A percentile compares a stretch with the other conserved stretches of the same genome.
Evolutionary conservation across 2,113 vertebrate species (phyloP).

Genomic region (Fregetta grallaria): DNA sequence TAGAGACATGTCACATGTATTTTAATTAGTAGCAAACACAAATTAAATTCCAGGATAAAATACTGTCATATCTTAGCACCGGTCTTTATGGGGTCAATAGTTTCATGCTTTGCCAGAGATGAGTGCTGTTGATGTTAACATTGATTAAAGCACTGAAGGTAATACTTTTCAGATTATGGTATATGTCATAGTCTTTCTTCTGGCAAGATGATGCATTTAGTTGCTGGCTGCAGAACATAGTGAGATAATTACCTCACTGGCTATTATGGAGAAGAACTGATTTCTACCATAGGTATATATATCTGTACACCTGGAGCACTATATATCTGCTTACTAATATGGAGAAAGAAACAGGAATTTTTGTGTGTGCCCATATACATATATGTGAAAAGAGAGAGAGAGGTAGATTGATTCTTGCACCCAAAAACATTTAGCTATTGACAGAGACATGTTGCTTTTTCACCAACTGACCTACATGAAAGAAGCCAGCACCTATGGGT

Average conservation of each 20-base stretch:
- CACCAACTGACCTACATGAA: neutral
- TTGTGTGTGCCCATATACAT: neutral
- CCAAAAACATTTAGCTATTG: neutral
- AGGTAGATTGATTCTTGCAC: neutral
- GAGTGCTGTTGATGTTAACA: constrained; percentile 28
- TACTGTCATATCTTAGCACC: constrained; percentile 1
- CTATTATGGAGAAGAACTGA: constrained; percentile 8
- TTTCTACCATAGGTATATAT: neutral
- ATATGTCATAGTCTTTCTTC: constrained; percentile 24
- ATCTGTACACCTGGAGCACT: neutral
- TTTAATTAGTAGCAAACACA: constrained; percentile 73
- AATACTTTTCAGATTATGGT: constrained; percentile 41
- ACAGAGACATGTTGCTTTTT: neutral
- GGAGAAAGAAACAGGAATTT: neutral
- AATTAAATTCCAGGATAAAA: constrained; percentile 71
- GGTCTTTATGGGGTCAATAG: constrained; percentile 24
- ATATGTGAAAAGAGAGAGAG: neutral
- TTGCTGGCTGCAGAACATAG: constrained; percentile 37
- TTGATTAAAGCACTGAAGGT: constrained; percentile 68
- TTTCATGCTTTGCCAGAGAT: constrained; percentile 8
- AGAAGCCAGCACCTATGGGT: neutral
- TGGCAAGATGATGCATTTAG: constrained; percentile 44
- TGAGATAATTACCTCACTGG: constrained; percentile 65
- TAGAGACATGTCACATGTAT: constrained; percentile 10
- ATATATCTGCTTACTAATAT: neutral